Conservation (phyloP, 2,113 vertebrate genomes). For the Phasianus colchicus region DNA sequence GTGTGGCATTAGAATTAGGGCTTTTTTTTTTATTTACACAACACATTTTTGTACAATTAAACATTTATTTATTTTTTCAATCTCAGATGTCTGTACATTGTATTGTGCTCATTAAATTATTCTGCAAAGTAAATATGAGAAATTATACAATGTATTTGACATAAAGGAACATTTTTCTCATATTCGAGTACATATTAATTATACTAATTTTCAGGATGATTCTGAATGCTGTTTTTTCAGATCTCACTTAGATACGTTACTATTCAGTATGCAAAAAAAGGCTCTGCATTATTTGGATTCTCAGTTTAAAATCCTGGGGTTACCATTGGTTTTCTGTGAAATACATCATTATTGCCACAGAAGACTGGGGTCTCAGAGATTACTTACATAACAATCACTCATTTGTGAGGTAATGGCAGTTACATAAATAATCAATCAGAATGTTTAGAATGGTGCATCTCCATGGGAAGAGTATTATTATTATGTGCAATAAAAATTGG, state of each 20-base stretch:
- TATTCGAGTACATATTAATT: neutral
- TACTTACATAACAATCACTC: neutral
- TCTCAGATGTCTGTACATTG: neutral
- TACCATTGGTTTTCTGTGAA: neutral
- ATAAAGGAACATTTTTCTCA: neutral
- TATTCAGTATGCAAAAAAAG: neutral
- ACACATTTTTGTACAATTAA: neutral
- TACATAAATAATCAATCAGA: neutral
- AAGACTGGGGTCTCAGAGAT: neutral
- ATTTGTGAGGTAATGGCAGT: neutral
- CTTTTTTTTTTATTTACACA: neutral
- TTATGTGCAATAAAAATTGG: neutral
- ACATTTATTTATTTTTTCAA: neutral
- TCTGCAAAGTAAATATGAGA: neutral
- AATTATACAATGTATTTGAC: neutral
- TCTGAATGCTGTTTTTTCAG: neutral
- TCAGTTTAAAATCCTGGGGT: accelerated
- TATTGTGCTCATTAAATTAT: neutral
- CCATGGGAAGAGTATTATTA: neutral
- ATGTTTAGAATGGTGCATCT: neutral
- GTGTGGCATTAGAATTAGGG: neutral
- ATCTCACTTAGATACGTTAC: neutral
- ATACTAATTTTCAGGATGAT: neutral
- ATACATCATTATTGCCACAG: neutral
- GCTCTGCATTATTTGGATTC: neutral